Conservation (phyloP, 2,797 vertebrate species). For the Pangasius sanitwongsei region DNA sequence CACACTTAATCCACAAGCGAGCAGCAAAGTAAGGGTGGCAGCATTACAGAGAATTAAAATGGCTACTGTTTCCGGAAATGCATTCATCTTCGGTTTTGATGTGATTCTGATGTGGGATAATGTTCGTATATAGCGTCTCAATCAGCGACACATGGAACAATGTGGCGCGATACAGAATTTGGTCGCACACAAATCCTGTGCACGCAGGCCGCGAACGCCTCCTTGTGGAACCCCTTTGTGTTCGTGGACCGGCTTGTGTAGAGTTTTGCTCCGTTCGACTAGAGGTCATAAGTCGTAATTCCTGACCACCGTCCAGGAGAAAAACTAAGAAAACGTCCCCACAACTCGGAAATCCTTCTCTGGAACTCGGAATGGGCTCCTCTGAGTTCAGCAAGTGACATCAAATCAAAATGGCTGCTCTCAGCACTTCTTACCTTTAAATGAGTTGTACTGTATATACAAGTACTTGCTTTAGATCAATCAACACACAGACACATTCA, state of each 20-base stretch:
- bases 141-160: background rate
- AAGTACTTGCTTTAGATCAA: no score
- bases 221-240: background rate
- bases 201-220: background rate
- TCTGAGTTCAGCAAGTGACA: background rate
- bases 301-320: background rate
- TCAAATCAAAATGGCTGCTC: background rate
- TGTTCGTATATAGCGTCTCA: background rate
- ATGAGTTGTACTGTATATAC: background rate
- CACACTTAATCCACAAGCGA: constrained; percentile 2
- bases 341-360: background rate
- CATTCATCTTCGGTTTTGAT: background rate
- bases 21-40: background rate
- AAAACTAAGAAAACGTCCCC: background rate
- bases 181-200: background rate
- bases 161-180: background rate
- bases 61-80: no score
- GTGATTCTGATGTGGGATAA: background rate
- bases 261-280: background rate
- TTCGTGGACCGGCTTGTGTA: background rate
- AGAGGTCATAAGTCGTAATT: background rate
- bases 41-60: background rate
- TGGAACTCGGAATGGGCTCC: background rate
- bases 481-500: no score
- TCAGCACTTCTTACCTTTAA: background rate